Evolutionary conservation across 2,113 vertebrate genomes (phyloP).

Genomic region (Xenus cinereus): DNA sequence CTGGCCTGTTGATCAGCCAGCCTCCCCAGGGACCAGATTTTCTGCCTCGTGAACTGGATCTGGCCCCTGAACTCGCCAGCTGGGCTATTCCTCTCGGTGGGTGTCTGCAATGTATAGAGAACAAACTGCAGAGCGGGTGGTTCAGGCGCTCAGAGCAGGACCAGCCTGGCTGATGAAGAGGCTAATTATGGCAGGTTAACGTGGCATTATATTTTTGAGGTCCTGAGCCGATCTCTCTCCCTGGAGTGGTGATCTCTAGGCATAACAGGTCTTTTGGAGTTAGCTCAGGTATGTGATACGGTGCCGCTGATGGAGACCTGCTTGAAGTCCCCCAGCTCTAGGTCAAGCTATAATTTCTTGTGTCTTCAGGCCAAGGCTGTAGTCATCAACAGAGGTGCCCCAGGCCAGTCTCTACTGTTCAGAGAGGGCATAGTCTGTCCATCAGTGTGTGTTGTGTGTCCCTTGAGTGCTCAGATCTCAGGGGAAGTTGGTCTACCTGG

Average conservation of each 20-base stretch:
- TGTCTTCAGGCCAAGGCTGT: neutral
- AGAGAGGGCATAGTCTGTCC: too few species aligned
- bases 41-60: conserved; percentile 15
- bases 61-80: conserved; percentile 34
- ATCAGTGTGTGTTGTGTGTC: neutral
- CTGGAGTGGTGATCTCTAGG: neutral
- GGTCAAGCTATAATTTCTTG: neutral
- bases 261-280: neutral
- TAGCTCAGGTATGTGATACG: neutral
- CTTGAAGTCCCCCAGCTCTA: neutral
- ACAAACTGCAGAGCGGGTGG: neutral
- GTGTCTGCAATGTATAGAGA: neutral
- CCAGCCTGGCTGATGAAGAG: neutral
- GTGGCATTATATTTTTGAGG: neutral
- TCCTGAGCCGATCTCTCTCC: neutral
- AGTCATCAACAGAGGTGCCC: neutral
- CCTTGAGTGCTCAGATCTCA: neutral
- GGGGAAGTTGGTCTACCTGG: neutral
- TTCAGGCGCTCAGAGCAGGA: neutral
- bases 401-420: neutral
- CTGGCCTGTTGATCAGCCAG: neutral
- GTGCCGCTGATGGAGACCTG: neutral
- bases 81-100: neutral
- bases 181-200: neutral
- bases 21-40: neutral